Evolutionary conservation across 1,140 invertebrate species (phyloP).

Genomic region (Calephelis virginiensis): DNA sequence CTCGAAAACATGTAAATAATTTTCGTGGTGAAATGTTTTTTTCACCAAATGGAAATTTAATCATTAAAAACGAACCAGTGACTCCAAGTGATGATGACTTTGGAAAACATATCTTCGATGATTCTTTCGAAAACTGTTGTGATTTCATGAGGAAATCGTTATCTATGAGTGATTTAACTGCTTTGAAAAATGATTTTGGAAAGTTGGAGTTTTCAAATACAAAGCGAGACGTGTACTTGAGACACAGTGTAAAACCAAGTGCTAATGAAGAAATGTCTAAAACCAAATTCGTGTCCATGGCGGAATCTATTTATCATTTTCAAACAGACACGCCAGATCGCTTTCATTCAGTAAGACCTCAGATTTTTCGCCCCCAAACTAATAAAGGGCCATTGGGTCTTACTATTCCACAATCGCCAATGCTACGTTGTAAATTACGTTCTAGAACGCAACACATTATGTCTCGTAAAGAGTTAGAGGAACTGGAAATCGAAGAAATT

Average conservation of each 20-base stretch:
- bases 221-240: constrained; percentile 39
- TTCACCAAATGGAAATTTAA: constrained; percentile 45
- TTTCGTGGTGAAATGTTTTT: constrained; percentile 61
- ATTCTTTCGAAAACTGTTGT: constrained; percentile 40
- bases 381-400: constrained; percentile 35
- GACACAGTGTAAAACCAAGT: constrained; percentile 33
- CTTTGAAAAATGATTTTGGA: constrained; percentile 47
- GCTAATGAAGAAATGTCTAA: constrained; percentile 47
- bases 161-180: constrained; percentile 62
- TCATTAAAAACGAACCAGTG: constrained; percentile 59
- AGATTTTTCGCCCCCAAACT: constrained; percentile 41
- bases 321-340: constrained; percentile 65
- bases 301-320: constrained; percentile 68
- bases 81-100: constrained; percentile 59
- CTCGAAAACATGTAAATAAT: constrained; percentile 53
- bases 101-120: constrained; percentile 43
- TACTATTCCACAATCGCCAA: constrained; percentile 62
- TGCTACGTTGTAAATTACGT: constrained; percentile 58
- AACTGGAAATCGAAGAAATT: constrained; percentile 63
- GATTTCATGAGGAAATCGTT: constrained; percentile 58
- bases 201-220: constrained; percentile 45
- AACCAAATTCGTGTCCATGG: constrained; percentile 69
- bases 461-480: constrained; percentile 66
- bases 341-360: constrained; percentile 52
- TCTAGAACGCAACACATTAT: constrained; percentile 51